Base-by-base conservation (phyloP, 2,888 invertebrate species). In the Mythimna pallens region DNA sequence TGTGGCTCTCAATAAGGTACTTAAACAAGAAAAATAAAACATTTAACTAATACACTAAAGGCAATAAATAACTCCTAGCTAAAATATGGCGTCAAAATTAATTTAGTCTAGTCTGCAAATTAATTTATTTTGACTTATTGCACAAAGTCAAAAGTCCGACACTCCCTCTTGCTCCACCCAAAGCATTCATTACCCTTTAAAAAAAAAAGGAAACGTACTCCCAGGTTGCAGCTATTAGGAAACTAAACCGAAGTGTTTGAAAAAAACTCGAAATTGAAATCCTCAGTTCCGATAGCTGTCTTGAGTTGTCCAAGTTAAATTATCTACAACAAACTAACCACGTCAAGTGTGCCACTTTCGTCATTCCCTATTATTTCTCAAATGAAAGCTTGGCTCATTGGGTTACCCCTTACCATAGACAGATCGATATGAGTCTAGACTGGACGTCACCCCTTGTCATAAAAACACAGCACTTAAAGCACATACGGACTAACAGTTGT, bases 351-450 rank as follows among this genome's bases (percentile, higher is more conserved):
- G 25, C 36, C 36, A 63, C 47, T 12, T 54, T 2, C n/a, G 14
- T 34, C 5, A 4, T n/a, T n/a, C 7, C n/a, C 5, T 22, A 67
- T 25, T 54, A 14, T 30, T 40, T 0, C 3, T 22, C 12, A 4
- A 57, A n/a, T 50, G 25, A 54, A 5, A 12, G 9, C 6, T 70
- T 20, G 14, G 58, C 25, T 70, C 52, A 70, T 54, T 70, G 34
- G 54, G 12, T 58, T n/a, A 52, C 17, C 43, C 34, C 20, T 1
- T 50, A 69, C 61, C 52, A 10, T 34, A 68, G 12, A 63, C 82
- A 65, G 67, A 72, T 80, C 80, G 63, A 82, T 80, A 59, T 25
- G 0, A 17, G 65, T 65, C 80, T 80, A 80, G 82, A 63, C 78
- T 50, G 55, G 36, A 17, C n/a, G 63, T 59, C 65, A 72, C 62